Conservation (phyloP, 1,140 invertebrate species). For the Hylyphantes graminicola region DNA sequence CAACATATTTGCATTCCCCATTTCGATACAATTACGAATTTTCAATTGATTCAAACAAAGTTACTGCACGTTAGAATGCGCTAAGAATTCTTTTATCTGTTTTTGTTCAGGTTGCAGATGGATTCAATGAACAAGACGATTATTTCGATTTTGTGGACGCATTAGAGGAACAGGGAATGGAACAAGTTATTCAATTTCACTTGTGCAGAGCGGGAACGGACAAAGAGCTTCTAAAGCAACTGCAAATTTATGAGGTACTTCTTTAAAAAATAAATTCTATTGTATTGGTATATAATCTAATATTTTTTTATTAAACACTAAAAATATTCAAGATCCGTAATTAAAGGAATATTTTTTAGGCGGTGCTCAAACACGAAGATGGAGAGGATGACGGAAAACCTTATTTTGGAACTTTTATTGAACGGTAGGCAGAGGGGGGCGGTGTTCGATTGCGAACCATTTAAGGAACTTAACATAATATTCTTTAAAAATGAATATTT, state of each 20-base stretch:
- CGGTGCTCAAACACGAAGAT: constrained; percentile 90
- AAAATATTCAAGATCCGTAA: not conserved
- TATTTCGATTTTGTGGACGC: constrained; percentile 98
- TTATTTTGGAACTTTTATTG: constrained; percentile 13
- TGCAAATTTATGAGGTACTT: constrained; percentile 88
- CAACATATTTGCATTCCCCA: no score
- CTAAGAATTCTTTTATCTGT: not conserved
- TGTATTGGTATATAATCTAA: not conserved
- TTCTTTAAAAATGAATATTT: not conserved
- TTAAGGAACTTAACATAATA: not conserved
- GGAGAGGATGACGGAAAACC: constrained; percentile 76
- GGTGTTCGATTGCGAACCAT: no score
- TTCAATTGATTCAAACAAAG: no score
- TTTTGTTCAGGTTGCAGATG: constrained; percentile 80
- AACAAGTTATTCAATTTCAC: constrained; percentile 88
- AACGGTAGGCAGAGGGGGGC: constrained; percentile 29
- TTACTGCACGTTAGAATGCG: no score
- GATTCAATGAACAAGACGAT: constrained; percentile 94
- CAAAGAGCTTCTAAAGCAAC: constrained; percentile 90
- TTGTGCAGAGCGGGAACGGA: constrained; percentile 94
- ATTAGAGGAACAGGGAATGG: constrained; percentile 96
- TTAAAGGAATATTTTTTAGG: constrained; percentile 64
- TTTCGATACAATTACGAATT: no score
- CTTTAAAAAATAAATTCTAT: not conserved
- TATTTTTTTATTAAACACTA: not conserved